A percentile compares a stretch with the other conserved stretches of the same genome.
Evolutionary conservation across 2,113 vertebrate species (phyloP).

Genomic region (Cyphomyrus discorhynchus): DNA sequence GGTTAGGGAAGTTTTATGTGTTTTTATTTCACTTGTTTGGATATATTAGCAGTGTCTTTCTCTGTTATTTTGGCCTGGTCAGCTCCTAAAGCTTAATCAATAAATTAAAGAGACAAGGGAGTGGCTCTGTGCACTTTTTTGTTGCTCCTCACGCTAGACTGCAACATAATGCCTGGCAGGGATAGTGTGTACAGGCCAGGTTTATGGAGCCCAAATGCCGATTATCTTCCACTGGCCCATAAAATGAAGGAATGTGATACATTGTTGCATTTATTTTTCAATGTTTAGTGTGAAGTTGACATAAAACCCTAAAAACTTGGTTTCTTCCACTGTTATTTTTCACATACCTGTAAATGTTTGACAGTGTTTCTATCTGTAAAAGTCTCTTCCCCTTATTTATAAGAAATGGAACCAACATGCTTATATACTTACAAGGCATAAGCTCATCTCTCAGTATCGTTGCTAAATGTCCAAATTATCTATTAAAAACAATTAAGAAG

Average conservation of each 20-base stretch:
- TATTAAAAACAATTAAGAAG: background rate
- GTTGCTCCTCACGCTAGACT: background rate
- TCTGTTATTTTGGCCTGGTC: background rate
- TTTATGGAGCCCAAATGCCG: background rate
- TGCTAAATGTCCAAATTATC: background rate
- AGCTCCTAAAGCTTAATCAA: background rate
- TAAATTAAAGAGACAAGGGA: background rate
- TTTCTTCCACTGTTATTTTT: background rate
- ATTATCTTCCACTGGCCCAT: background rate
- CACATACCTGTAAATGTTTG: background rate
- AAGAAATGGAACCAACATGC: background rate
- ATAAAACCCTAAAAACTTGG: background rate
- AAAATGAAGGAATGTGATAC: background rate
- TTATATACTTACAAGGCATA: background rate
- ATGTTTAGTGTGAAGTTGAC: background rate
- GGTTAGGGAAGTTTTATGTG: background rate
- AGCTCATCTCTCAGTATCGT: background rate
- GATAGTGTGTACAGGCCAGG: background rate
- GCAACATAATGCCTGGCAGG: background rate
- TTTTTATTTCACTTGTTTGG: background rate
- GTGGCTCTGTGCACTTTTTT: background rate
- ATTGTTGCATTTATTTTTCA: background rate
- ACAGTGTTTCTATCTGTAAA: background rate
- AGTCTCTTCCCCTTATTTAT: background rate
- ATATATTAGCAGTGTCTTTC: background rate